Evolutionary conservation across 2,797 vertebrate genomes (phyloP), one percentile per base, ranked within the genome.

Genomic region (Hypotaenidia okinawae): DNA sequence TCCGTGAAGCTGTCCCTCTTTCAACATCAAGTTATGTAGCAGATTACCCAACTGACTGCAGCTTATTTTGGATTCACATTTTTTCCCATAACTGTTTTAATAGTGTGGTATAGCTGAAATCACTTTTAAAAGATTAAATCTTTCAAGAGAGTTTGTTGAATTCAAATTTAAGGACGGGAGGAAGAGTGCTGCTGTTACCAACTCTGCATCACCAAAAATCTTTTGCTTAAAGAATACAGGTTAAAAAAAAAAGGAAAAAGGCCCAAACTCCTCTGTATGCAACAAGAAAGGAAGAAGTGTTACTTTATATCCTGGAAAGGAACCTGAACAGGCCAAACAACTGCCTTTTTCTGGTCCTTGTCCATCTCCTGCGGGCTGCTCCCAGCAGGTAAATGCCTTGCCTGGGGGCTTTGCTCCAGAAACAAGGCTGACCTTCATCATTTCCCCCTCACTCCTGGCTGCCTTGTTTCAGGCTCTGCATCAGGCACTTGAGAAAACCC

Each of bases 291-390:
- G 57, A 89, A 89, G 94, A 82, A 10, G 13, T 32, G 11, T 57
- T 84, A 70, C 81, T 82, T 95, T 62, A 90, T 73, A 81, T 88
- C 68, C 79, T 93, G 79, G 91, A 96, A 95, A 94, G 21, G 77
- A 81, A 95, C 0, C 4, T 6, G 54, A 90, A 87, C n/a, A 23
- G 51, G 84, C 86, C 92, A 90, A 51, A 73, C 87, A 90, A 82
- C n/a, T 57, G 47, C n/a, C 54, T 83, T 90, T 66, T 73, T 16
- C 63, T 96, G 74, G 77, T 32, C 79, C 52, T 79, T 66, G 32
- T 76, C 87, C 74, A 63, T 63, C 55, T 81, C 24, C 70, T 75
- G 68, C 39, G 52, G 70, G 70, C 45, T 51, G 57, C 79, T 66
- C 2, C 2, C 1, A 4, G 45, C 27, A 55, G 47, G 79, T 33